A percentile compares a stretch with the other conserved stretches of the same genome.
Evolutionary conservation across 1,140 invertebrate genomes (phyloP).

Genomic region (Meteorus sp.): DNA sequence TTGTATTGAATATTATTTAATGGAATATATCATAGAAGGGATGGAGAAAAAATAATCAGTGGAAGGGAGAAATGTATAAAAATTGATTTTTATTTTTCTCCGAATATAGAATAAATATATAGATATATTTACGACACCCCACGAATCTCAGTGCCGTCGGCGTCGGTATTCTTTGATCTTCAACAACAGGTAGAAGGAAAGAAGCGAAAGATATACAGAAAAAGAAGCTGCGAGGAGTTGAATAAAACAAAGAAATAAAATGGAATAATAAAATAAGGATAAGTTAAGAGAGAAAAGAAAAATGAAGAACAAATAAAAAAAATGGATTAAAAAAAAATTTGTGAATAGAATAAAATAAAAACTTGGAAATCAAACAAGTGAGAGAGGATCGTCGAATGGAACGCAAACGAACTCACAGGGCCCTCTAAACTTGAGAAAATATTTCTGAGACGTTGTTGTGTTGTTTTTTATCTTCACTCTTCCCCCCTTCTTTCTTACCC

Average conservation of each 20-base stretch:
- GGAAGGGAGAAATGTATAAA: too few species aligned
- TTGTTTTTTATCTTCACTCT: conserved; percentile 10
- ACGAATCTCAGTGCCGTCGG: conserved; percentile 25
- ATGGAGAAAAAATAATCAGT: too few species aligned
- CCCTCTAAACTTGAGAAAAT: conserved; percentile 28
- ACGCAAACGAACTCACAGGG: conserved; percentile 10
- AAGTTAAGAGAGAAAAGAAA: not conserved
- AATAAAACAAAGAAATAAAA: conserved; percentile 1
- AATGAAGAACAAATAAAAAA: not conserved
- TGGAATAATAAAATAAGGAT: too few species aligned
- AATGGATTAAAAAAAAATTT: too few species aligned
- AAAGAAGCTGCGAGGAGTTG: not conserved
- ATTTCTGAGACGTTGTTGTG: conserved; percentile 8
- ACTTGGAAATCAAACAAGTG: not conserved
- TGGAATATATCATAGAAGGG: too few species aligned
- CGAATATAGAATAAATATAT: too few species aligned
- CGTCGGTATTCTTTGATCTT: conserved; percentile 31
- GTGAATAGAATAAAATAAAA: not conserved
- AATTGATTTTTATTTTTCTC: too few species aligned
- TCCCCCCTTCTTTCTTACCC: conserved; percentile 16
- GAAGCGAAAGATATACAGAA: not conserved
- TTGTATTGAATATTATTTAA: too few species aligned
- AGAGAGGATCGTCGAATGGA: conserved; percentile 5
- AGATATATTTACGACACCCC: conserved; percentile 35
- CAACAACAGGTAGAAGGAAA: conserved; percentile 21